phyloP scores from a whole-genome alignment of 2,113 vertebrate species.

The Vulpes lagopus region DNA sequence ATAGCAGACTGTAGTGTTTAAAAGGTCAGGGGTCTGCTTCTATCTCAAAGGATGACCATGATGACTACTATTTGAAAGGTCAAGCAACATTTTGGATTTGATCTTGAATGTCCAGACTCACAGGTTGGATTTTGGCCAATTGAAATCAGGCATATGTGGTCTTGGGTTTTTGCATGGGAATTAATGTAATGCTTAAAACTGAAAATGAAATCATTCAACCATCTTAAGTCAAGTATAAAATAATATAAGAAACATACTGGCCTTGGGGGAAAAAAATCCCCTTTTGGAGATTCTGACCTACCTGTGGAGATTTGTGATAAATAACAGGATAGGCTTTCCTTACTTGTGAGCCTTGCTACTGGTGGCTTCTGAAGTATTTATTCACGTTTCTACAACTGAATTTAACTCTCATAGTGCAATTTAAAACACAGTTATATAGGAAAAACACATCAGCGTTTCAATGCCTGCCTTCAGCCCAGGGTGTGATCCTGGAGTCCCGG shows the following conservation, averaged over 20 bases:
- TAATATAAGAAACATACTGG: slow-evolving; percentile 72
- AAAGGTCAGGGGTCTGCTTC: neutral
- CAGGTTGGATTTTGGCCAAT: neutral
- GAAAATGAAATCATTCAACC: slow-evolving; percentile 77
- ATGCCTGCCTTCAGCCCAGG: too few species aligned
- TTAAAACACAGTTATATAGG: neutral
- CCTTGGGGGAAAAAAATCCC: slow-evolving; percentile 7
- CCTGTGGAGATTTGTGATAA: neutral
- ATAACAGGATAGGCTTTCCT: neutral
- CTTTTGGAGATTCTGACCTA: neutral
- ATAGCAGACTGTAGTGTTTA: neutral
- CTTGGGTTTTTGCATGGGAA: slow-evolving; percentile 83
- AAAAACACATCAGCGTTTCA: neutral
- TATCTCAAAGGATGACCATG: neutral
- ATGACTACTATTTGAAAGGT: neutral
- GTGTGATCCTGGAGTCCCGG: too few species aligned
- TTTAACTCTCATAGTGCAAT: neutral
- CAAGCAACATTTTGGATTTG: slow-evolving; percentile 39
- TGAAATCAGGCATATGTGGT: slow-evolving; percentile 68
- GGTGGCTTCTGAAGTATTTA: neutral
- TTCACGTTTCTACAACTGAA: neutral
- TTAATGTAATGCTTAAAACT: slow-evolving; percentile 82
- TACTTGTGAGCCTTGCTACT: neutral
- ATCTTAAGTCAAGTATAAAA: slow-evolving; percentile 71
- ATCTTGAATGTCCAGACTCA: slow-evolving; percentile 61